These are phyloP conservation scores for Microcebus murinus DNA, from an alignment of 2,113 vertebrate genomes.

Conservation along the genomic window DNA sequence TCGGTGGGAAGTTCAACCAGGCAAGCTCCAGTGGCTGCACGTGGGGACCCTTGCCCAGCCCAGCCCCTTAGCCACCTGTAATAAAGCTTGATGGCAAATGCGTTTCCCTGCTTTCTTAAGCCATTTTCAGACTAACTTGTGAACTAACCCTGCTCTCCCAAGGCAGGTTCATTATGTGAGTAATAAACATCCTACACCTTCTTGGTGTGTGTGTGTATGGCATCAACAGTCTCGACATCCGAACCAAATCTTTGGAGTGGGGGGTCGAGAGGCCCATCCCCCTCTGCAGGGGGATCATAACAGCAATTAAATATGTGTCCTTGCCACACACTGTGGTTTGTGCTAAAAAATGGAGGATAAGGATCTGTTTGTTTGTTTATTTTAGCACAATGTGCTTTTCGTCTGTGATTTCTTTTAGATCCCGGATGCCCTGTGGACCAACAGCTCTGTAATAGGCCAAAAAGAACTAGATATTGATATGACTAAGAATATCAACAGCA, in stretches of 20 bases:
- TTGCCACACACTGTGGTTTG: not conserved
- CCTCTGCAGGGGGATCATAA: not conserved
- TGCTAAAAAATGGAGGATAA: not conserved
- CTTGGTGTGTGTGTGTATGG: not conserved
- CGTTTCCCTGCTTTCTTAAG: not conserved
- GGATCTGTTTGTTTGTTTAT: conserved; percentile 74
- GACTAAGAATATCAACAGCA: conserved; percentile 74
- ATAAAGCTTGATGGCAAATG: not conserved
- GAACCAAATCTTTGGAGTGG: not conserved
- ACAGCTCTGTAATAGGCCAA: conserved; percentile 64
- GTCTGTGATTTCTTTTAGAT: conserved; percentile 69
- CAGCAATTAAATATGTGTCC: not conserved
- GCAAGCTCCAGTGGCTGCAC: not conserved
- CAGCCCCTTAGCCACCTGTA: not conserved
- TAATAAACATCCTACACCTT: not conserved
- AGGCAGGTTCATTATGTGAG: not conserved
- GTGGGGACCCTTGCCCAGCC: not conserved
- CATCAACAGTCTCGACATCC: not conserved
- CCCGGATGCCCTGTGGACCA: conserved; percentile 69
- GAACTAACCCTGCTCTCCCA: not conserved
- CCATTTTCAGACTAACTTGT: not conserved
- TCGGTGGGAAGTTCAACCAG: not conserved
- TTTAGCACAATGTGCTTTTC: conserved; percentile 57
- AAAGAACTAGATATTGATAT: conserved; percentile 71
- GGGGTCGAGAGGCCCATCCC: too few species aligned